phyloP scores from a whole-genome alignment of 2,797 vertebrate species.

The Cygnus olor region DNA sequence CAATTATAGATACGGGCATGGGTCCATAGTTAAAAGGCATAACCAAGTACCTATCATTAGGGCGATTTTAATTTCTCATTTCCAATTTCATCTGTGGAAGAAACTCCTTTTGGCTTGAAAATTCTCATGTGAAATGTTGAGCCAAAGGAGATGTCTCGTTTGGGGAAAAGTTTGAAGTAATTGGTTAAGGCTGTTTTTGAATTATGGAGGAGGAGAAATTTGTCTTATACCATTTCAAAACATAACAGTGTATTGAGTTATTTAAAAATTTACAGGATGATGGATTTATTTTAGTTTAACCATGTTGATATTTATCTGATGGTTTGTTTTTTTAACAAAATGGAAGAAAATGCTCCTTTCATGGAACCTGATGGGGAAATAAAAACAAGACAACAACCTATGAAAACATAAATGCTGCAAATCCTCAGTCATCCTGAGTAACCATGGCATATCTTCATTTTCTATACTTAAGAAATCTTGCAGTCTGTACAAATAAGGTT shows the following conservation, averaged over 20 bases:
- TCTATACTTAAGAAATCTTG: background rate
- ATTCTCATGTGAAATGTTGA: constrained; percentile 39
- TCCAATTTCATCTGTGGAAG: constrained; percentile 55
- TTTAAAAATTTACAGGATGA: constrained; percentile 8
- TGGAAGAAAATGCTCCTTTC: constrained; percentile 47
- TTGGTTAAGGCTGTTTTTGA: constrained; percentile 53
- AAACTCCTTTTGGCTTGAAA: constrained; percentile 51
- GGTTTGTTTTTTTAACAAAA: constrained; percentile 44
- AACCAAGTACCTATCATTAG: constrained; percentile 60
- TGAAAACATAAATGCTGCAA: background rate
- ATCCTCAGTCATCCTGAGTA: background rate
- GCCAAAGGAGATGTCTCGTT: constrained; percentile 52
- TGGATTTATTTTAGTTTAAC: constrained; percentile 41
- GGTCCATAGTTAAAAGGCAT: constrained; percentile 45
- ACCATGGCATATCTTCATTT: background rate
- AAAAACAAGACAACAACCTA: background rate
- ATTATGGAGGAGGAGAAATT: background rate
- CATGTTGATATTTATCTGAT: constrained; percentile 41
- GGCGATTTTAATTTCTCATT: constrained; percentile 52
- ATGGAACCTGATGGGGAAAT: constrained; percentile 39
- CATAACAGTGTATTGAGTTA: background rate
- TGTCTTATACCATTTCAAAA: constrained; percentile 26
- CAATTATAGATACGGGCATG: constrained; percentile 14
- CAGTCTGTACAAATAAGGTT: background rate
- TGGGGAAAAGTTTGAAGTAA: constrained; percentile 59